These are phyloP conservation scores for Zingel zingel DNA, from an alignment of 2,113 vertebrate species.

Conservation along the genomic window DNA sequence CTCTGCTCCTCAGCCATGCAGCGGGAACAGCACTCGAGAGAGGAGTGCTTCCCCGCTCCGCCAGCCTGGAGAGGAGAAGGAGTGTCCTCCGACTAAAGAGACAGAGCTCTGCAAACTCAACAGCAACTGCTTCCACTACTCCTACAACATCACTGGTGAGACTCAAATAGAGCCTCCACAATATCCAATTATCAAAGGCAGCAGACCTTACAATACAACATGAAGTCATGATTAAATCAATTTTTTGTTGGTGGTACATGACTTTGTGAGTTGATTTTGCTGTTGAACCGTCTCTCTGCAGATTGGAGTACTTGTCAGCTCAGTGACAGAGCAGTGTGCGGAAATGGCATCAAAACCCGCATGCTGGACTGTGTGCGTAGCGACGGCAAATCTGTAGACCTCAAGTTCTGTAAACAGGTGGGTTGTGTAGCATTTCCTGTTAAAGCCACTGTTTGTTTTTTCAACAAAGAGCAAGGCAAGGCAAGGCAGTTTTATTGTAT, in stretches of 20 bases:
- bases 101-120: conserved; percentile 90
- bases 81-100: conserved; percentile 87
- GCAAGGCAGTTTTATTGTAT: too few species aligned
- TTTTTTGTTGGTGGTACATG: not conserved
- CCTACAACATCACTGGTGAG: conserved; percentile 97
- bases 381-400: conserved; percentile 95
- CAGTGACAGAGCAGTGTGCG: conserved; percentile 95
- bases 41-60: conserved; percentile 87
- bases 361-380: conserved; percentile 98
- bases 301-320: conserved; percentile 99
- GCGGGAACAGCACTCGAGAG: conserved; percentile 84
- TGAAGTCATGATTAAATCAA: too few species aligned
- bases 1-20: conserved; percentile 89
- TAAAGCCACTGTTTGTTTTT: not conserved
- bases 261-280: not conserved
- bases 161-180: not conserved
- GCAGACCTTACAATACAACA: not conserved
- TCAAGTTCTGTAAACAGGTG: conserved; percentile 94
- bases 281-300: conserved; percentile 64
- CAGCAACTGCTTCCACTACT: conserved; percentile 96
- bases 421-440: not conserved
- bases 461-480: not conserved
- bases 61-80: conserved; percentile 87
- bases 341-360: conserved; percentile 93
- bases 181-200: not conserved